Conservation (phyloP, 2,113 vertebrate genomes). For the Dipodomys spectabilis region DNA sequence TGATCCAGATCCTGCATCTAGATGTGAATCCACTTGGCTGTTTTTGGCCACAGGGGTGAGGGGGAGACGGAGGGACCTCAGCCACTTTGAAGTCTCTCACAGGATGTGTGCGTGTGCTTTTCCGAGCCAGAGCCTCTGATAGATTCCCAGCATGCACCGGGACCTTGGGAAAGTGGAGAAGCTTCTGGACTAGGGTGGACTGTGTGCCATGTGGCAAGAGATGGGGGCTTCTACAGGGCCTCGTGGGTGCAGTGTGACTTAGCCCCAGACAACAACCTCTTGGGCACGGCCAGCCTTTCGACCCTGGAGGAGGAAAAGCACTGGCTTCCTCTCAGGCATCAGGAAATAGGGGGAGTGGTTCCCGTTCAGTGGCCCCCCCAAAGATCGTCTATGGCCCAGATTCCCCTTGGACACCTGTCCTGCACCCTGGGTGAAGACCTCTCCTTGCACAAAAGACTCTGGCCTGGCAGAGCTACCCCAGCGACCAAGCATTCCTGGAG, state of each 20-base stretch:
- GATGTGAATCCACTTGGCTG: neutral
- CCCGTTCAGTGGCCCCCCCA: neutral
- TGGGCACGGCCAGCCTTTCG: neutral
- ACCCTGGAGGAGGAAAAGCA: neutral
- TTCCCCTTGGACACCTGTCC: neutral
- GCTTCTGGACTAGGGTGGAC: no score
- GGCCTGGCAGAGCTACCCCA: no score
- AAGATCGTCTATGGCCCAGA: neutral
- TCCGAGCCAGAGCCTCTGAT: neutral
- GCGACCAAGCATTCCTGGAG: no score
- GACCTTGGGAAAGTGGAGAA: neutral
- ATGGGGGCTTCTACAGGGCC: neutral
- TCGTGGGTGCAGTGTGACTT: neutral
- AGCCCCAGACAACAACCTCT: neutral
- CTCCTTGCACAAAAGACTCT: neutral
- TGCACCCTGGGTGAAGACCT: neutral
- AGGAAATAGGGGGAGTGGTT: no score
- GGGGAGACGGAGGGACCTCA: no score
- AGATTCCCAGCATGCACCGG: neutral
- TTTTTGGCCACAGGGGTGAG: neutral
- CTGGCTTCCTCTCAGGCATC: no score
- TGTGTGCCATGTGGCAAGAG: neutral
- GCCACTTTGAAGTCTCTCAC: neutral
- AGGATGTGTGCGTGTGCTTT: rapidly evolving
- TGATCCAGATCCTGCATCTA: neutral